Base-by-base conservation (phyloP, 1,140 invertebrate species). In the Hycleus phaleratus region DNA sequence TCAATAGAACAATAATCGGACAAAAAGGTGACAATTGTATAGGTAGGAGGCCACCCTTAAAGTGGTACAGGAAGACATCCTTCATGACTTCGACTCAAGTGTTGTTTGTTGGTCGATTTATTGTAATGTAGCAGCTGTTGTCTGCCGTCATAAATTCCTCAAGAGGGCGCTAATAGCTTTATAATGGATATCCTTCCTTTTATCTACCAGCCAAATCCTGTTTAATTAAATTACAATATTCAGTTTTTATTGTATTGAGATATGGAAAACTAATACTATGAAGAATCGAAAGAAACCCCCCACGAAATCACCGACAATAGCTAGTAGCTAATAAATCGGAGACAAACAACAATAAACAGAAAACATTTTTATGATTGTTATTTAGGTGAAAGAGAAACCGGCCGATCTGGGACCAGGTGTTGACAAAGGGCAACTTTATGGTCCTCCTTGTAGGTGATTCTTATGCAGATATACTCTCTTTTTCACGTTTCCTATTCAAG, bases 381-480 rank as follows among this genome's bases (percentile, higher is more conserved):
- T 4, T 5, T 4, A 32, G 4, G 32, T 32, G 32, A 32, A 32
- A 32, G 32, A 32, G 32, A 32, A 7, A 32, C 8, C 50, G 50
- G 26, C 46, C 18, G n/a, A 47, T 52, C 46, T 48, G 32, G 40
- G 40, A 54, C 60, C 64, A 68, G 64, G 66, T 68, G 66, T 66
- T 66, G 66, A 68, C 64, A 68, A 65, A 68, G 63, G 62, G 62
- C 56, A 61, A 64, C 62, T 68, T 66, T 68, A 68, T 65, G 66
- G 52, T 1, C 7, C 32, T 25, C 58, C 54, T 63, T 59, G 59
- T 52, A 40, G 60, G 59, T 55, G 54, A 68, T 66, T 65, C 60
- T 60, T 66, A 66, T 68, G 64, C 66, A 66, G 60, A 68, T 68
- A 63, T 9, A 38, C 4, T 32, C 2, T 5, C 32, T 32, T 32